Percentiles rank a stretch among this genome's conserved stretches.
Evolutionary conservation across 2,113 vertebrate genomes (phyloP).

Genomic region (Pteruthius melanotis): DNA sequence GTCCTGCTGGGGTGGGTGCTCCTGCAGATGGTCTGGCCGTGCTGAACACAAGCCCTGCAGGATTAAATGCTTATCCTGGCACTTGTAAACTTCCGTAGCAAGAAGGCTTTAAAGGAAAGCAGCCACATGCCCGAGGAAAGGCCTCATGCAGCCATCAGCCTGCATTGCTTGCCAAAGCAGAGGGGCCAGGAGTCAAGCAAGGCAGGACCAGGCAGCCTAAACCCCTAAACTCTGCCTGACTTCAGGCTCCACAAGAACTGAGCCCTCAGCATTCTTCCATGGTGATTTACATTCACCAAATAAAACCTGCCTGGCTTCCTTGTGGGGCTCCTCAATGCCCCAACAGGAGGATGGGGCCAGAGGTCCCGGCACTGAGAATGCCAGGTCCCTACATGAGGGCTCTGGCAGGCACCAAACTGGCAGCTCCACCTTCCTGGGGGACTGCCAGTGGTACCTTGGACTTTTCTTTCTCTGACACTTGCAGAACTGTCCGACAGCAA

Average conservation of each 20-base stretch:
- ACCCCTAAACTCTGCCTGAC: background rate
- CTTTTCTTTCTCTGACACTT: background rate
- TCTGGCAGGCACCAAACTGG: fast-evolving
- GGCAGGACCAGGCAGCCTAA: background rate
- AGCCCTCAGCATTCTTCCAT: background rate
- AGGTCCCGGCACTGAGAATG: background rate
- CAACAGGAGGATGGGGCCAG: background rate
- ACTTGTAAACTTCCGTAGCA: slow-evolving; percentile 7
- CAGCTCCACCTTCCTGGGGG: fast-evolving
- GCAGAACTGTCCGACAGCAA: background rate
- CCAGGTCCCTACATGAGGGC: too few species aligned
- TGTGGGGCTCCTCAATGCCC: background rate
- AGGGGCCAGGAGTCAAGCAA: background rate
- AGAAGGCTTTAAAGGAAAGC: slow-evolving; percentile 54
- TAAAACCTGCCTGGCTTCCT: background rate
- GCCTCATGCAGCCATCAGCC: slow-evolving; percentile 36
- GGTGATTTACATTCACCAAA: background rate
- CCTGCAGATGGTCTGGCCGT: background rate
- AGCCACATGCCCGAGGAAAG: slow-evolving; percentile 48
- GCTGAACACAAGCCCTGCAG: background rate
- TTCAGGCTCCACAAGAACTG: background rate
- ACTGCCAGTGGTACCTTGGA: fast-evolving
- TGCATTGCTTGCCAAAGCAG: slow-evolving; percentile 54
- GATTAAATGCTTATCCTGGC: slow-evolving; percentile 39
- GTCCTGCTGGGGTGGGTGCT: background rate